phyloP scores from a whole-genome alignment of 2,888 invertebrate species.

The Leptinotarsa tumamoca region DNA sequence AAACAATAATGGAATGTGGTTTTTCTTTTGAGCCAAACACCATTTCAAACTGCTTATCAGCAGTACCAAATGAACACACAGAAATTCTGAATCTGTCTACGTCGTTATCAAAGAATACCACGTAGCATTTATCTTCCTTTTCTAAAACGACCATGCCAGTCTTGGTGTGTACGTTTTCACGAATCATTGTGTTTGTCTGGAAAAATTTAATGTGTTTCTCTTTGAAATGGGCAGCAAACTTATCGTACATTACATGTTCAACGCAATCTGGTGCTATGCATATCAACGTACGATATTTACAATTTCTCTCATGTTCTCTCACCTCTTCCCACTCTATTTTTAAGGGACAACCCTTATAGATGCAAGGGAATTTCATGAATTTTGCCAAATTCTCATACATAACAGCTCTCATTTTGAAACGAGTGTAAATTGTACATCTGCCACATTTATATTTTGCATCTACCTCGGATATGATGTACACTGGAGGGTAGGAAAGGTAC shows the following conservation, averaged over 20 bases:
- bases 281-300: constrained; percentile 31
- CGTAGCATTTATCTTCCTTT: constrained; percentile 32
- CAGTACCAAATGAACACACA: constrained; percentile 29
- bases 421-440: constrained; percentile 42
- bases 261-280: constrained; percentile 39
- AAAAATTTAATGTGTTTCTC: constrained; percentile 41
- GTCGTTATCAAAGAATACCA: constrained; percentile 40
- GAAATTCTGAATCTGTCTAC: constrained; percentile 31
- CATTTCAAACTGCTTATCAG: constrained; percentile 41
- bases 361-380: constrained; percentile 44
- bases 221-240: constrained; percentile 39
- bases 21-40: constrained; percentile 29
- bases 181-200: constrained; percentile 29
- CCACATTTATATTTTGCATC: constrained; percentile 42
- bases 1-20: constrained; percentile 32
- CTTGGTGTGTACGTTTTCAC: constrained; percentile 33
- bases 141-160: constrained; percentile 39
- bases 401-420: constrained; percentile 32
- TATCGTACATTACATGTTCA: constrained; percentile 27
- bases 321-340: constrained; percentile 38
- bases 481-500: constrained; percentile 40
- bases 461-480: constrained; percentile 41
- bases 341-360: constrained; percentile 37
- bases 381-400: constrained; percentile 45
- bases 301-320: constrained; percentile 38